A percentile compares a stretch with the other conserved stretches of the same genome.
Conservation (phyloP, 2,797 vertebrate species). For the Chiroxiphia lanceolata region DNA sequence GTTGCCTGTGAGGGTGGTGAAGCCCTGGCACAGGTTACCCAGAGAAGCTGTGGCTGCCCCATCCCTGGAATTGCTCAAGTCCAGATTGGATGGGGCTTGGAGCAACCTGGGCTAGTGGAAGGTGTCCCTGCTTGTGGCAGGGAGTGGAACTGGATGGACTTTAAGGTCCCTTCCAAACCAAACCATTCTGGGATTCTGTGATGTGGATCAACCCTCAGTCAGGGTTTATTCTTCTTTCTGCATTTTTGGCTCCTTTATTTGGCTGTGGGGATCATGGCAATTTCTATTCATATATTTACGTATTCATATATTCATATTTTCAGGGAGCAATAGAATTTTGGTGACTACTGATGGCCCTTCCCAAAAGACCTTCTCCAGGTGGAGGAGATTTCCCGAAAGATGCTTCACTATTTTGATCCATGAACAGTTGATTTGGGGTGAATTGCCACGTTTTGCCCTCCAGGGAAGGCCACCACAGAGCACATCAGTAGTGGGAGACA, state of each 20-base stretch:
- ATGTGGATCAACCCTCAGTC: background rate
- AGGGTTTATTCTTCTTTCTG: background rate
- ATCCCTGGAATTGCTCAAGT: background rate
- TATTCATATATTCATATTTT: background rate
- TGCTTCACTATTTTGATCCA: background rate
- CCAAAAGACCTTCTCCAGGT: background rate
- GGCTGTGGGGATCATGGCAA: fast-evolving
- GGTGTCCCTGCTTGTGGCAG: background rate
- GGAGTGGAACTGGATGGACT: fast-evolving
- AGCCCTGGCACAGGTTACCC: background rate
- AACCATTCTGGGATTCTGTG: background rate
- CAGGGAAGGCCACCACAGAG: background rate
- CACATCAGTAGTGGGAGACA: fast-evolving
- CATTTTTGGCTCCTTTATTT: background rate
- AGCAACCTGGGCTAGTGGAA: fast-evolving
- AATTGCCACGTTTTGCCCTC: background rate
- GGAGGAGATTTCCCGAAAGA: background rate
- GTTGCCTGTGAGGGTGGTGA: fast-evolving
- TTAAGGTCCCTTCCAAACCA: background rate
- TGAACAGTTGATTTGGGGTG: fast-evolving
- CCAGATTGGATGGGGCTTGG: fast-evolving
- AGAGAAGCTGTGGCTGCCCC: background rate
- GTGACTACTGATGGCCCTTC: background rate
- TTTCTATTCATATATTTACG: background rate
- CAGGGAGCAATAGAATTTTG: background rate